A percentile compares a stretch with the other conserved stretches of the same genome.
phyloP scores from a whole-genome alignment of 2,888 invertebrate genomes.

The Platycnemis pennipes region DNA sequence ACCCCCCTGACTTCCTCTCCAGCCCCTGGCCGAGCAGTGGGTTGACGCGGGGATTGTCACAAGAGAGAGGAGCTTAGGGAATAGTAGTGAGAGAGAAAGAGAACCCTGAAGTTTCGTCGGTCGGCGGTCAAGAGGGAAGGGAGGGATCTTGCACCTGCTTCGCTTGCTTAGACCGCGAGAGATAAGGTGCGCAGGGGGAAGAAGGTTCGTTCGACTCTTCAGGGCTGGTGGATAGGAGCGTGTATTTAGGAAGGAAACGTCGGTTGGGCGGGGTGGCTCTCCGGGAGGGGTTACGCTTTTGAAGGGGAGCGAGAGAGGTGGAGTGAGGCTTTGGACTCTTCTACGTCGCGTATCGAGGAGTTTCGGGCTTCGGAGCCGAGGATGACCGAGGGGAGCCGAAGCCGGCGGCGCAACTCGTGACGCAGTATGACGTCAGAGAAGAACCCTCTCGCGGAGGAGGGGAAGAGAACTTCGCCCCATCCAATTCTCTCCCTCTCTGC shows the following conservation, averaged over 20 bases:
- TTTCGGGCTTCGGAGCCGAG: slow-evolving; percentile 68
- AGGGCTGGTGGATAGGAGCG: not conserved
- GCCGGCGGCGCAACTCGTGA: slow-evolving; percentile 72
- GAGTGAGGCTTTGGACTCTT: not conserved
- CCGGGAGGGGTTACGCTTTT: not conserved
- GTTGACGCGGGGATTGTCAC: not conserved
- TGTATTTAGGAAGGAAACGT: not conserved
- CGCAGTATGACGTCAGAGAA: slow-evolving; percentile 75
- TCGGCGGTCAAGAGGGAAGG: not conserved
- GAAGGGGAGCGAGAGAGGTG: not conserved
- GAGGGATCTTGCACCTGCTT: slow-evolving; percentile 21
- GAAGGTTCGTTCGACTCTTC: not conserved
- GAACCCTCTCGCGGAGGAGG: not conserved
- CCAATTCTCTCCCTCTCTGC: not conserved
- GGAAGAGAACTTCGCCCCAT: not conserved
- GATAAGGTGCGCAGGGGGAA: not conserved
- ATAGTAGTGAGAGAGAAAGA: not conserved
- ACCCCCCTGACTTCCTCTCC: not conserved
- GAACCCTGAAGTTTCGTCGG: not conserved
- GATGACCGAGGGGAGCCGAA: slow-evolving; percentile 71
- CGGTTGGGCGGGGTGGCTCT: not conserved
- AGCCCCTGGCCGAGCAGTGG: too few species aligned
- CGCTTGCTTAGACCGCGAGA: slow-evolving; percentile 36
- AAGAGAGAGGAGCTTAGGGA: not conserved
- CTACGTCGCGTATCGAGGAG: not conserved